These are phyloP conservation scores for Patella pellucida DNA, from an alignment of 2,888 invertebrate species.

Conservation along the genomic window DNA sequence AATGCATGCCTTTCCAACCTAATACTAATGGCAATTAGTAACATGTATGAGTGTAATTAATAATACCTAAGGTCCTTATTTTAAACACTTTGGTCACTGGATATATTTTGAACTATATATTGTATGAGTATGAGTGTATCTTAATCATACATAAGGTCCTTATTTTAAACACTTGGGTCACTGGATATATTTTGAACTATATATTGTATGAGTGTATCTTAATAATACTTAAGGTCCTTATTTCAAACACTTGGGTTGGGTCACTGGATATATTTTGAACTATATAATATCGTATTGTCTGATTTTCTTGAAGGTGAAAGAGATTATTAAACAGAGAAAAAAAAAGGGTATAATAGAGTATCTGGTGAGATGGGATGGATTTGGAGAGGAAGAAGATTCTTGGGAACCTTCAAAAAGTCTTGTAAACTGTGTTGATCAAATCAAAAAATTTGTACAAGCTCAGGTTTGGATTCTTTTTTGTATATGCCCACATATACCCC, in stretches of 20 bases:
- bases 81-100: neutral
- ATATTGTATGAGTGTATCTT: no score
- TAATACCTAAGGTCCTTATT: no score
- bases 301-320: constrained; percentile 37
- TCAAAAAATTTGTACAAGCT: neutral
- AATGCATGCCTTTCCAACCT: no score
- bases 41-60: no score
- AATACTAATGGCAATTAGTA: no score
- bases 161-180: neutral
- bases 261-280: no score
- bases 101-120: no score
- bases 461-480: neutral
- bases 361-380: constrained; percentile 56
- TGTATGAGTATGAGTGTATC: no score
- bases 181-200: no score
- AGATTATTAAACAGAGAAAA: constrained; percentile 39
- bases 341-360: constrained; percentile 43
- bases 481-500: no score
- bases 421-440: constrained; percentile 27
- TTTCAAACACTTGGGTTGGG: neutral
- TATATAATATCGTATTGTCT: neutral
- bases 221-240: no score
- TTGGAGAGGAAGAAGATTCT: constrained; percentile 43
- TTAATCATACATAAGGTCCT: no score
- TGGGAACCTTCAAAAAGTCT: constrained; percentile 53